Evolutionary conservation across 2,797 vertebrate species (phyloP), one percentile per base, ranked within the genome.

Genomic region (Tiaroga cobitis): DNA sequence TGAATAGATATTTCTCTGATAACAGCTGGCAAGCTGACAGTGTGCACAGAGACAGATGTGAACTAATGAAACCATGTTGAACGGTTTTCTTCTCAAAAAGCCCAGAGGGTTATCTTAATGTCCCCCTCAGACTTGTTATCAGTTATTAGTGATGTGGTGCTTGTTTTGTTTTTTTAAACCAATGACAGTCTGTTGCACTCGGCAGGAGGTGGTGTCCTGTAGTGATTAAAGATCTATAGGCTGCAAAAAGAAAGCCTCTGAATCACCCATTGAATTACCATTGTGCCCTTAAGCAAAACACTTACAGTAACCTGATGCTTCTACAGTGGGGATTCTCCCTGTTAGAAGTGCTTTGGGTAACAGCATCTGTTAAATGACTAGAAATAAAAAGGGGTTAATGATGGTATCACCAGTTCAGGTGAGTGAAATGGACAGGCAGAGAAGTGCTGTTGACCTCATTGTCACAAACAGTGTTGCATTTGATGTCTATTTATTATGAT

Each of bases 361-460:
- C 51, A 79, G 37, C 39, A 29, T 63, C 59, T 79, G n/a, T 21
- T 79, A 79, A 78, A 79, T 43, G n/a, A 79, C 37, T 46, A 11
- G 56, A 61, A 4, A n/a, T 63, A 59, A 79, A 19, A 21, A 43
- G n/a, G 18, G 43, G 59, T 46, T 32, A 29, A 43, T 43, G 26
- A 67, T 80, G 19, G 8, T 78, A 34, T 67, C 61, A 80, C 41
- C 26, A 19, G 16, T 19, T 80, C 6, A 67, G 78, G 41, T 80
- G 61, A 63, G 80, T 43, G n/a, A 67, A 83, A 80, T 61, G 29
- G 70, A 76, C 83, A 54, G 49, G 39, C 63, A 74, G 68, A 8
- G 49, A 76, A 70, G 74, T 51, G 32, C 70, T 13, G 43, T 81
- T 83, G 83, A 87, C 83, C 69, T 75, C 70, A 83, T 86, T 86